phyloP scores from a whole-genome alignment of 2,113 vertebrate species.

The Lophotis ruficrista region DNA sequence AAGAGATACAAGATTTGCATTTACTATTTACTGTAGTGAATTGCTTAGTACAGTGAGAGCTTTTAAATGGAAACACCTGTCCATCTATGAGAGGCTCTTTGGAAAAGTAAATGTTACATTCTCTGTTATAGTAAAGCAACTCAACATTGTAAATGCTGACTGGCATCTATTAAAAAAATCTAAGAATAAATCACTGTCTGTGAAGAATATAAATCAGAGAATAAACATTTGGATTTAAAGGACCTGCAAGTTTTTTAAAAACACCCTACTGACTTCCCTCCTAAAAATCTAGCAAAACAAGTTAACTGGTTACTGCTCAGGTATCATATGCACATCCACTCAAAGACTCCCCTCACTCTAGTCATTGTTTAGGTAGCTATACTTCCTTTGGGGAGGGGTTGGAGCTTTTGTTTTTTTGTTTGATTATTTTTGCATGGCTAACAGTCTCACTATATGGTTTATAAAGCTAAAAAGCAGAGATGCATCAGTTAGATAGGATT shows the following conservation, averaged over 20 bases:
- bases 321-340: neutral
- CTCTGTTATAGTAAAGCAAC: neutral
- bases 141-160: neutral
- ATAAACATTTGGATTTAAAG: neutral
- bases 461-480: neutral
- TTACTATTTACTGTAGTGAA: neutral
- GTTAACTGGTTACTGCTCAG: neutral
- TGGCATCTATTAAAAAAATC: neutral
- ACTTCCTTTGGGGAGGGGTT: accelerated
- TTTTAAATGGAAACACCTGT: neutral
- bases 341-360: neutral
- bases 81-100: neutral
- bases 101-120: neutral
- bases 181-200: neutral
- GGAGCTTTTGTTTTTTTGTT: neutral
- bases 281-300: neutral
- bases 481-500: neutral
- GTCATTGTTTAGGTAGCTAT: neutral
- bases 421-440: neutral
- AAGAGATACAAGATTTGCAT: neutral
- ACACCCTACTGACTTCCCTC: neutral
- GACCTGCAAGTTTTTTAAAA: neutral
- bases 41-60: neutral
- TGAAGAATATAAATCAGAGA: neutral
- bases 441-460: neutral